Evolutionary conservation across 2,797 vertebrate genomes (phyloP), one percentile per base, ranked within the genome.

Genomic region (Enteromius paludinosus): DNA sequence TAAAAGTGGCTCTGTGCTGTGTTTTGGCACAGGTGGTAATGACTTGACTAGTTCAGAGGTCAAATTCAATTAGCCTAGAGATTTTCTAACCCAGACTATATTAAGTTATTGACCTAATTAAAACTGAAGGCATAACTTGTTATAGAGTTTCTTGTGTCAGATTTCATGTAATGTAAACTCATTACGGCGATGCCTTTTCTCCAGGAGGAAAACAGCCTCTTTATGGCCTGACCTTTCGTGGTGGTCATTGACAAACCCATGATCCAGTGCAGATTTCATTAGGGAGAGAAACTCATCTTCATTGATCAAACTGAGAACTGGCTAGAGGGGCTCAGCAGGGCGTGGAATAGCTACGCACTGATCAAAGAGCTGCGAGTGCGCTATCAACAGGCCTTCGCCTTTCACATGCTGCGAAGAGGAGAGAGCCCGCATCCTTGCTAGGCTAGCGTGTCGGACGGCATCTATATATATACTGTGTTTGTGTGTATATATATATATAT

Each of bases 31-130:
- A 87, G 85, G 78, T 87, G 83, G 88, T 90, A 78, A 88, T 86
- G 52, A 89, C 90, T 91, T 92, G 87, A 93, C 92, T 90, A 90
- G 90, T 83, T 87, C 90, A 92, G 89, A 93, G 94, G 94, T 96
- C 94, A 92, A 90, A 90, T 81, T 92, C 94, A 92, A 95, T 94
- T 94, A 92, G 90, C 89, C 87, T 88, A 90, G 87, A 75, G 88
- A 91, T 91, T 89, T 91, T 86, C 85, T 88, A 89, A 88, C 83
- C 77, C 79, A 79, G 77, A 79, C 75, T 78, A 54, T 84, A 89
- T 90, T 83, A 92, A 87, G 88, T 87, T 93, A 93, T 93, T 90
- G 91, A 87, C 84, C 89, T 89, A 92, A 93, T 93, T 91, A 82
- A 85, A 89, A 91, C 84, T 62, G 68, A 92, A 87, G 85, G 81